A percentile compares a stretch with the other conserved stretches of the same genome.
Evolutionary conservation across 2,113 vertebrate genomes (phyloP).

Genomic region (Craseonycteris thonglongyai): DNA sequence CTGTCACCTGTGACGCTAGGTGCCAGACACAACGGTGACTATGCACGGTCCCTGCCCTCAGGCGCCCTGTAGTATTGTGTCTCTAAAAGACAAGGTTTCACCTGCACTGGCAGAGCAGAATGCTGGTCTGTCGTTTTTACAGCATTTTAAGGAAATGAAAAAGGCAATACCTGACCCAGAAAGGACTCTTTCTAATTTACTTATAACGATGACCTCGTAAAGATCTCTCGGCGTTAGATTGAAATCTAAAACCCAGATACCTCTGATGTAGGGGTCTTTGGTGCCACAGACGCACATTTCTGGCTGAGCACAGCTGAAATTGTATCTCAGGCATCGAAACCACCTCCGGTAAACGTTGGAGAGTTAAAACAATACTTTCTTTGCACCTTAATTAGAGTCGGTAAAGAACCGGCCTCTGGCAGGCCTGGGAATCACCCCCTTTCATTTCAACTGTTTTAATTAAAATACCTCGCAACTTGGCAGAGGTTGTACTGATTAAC

Average conservation of each 20-base stretch:
- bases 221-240: background rate
- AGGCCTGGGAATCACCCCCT: slow-evolving; percentile 59
- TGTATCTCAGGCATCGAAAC: background rate
- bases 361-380: slow-evolving; percentile 65
- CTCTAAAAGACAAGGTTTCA: background rate
- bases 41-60: background rate
- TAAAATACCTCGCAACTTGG: slow-evolving; percentile 57
- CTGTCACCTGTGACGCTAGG: background rate
- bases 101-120: background rate
- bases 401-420: slow-evolving; percentile 34
- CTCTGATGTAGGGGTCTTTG: background rate
- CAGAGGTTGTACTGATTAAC: slow-evolving; percentile 41
- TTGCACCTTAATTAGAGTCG: slow-evolving; percentile 63
- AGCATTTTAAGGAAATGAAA: background rate
- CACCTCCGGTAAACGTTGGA: background rate
- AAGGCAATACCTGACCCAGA: background rate
- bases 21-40: background rate
- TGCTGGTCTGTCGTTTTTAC: background rate
- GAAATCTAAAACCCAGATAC: background rate
- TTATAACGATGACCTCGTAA: background rate
- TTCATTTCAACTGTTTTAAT: slow-evolving; percentile 66
- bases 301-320: background rate
- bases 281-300: background rate
- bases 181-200: background rate
- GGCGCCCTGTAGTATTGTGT: background rate